A percentile compares a stretch with the other conserved stretches of the same genome.
phyloP scores from a whole-genome alignment of 2,888 invertebrate genomes.

The Melikaiella ostensackeni region DNA sequence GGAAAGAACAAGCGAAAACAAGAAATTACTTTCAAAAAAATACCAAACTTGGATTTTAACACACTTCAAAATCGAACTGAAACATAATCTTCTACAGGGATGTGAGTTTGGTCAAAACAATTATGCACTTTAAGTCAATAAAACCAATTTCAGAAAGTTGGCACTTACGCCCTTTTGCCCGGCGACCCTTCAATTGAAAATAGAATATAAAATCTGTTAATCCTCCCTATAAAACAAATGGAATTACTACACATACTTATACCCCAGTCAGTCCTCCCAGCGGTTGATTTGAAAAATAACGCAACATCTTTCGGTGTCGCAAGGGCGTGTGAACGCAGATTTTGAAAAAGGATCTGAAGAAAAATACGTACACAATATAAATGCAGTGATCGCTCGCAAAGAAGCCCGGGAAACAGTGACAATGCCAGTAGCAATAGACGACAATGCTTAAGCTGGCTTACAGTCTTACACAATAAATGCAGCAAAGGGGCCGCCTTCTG shows the following conservation, averaged over 20 bases:
- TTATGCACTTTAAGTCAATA: too few species aligned
- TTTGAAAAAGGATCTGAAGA: constrained; percentile 25
- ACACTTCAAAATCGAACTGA: too few species aligned
- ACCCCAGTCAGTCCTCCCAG: not conserved
- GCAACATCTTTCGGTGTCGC: constrained; percentile 26
- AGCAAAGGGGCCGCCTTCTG: constrained; percentile 62
- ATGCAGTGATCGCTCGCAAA: constrained; percentile 43
- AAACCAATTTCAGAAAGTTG: too few species aligned
- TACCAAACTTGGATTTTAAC: too few species aligned
- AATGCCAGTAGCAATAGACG: constrained; percentile 63
- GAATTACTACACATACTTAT: not conserved
- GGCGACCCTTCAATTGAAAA: too few species aligned
- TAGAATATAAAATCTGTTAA: too few species aligned
- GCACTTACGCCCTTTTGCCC: too few species aligned
- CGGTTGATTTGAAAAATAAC: constrained; percentile 19
- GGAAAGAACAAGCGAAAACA: too few species aligned
- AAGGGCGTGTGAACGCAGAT: constrained; percentile 37
- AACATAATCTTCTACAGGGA: too few species aligned
- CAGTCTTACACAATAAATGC: constrained; percentile 63
- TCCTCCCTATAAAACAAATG: too few species aligned
- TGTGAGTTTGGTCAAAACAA: too few species aligned
- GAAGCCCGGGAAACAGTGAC: constrained; percentile 54
- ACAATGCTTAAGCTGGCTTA: constrained; percentile 65
- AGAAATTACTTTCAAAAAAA: too few species aligned
- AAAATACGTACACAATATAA: constrained; percentile 25